Conservation (phyloP, 2,888 invertebrate genomes). For the Acleris laterana region DNA sequence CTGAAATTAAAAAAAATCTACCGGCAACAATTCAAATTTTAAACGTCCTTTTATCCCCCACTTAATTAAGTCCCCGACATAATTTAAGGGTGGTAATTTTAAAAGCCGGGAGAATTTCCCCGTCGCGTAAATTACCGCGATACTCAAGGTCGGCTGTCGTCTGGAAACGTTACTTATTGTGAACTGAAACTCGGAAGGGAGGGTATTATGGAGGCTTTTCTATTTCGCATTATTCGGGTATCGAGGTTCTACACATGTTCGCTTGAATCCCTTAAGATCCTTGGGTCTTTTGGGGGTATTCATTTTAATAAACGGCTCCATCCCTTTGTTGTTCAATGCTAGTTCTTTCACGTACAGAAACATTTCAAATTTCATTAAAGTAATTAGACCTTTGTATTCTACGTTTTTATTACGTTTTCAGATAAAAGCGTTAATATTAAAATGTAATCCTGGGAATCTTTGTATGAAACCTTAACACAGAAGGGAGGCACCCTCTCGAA, state of each 20-base stretch:
- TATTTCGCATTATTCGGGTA: slow-evolving; percentile 46
- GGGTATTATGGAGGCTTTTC: slow-evolving; percentile 15
- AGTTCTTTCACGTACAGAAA: background rate
- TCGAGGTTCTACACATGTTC: background rate
- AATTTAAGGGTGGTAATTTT: slow-evolving; percentile 53
- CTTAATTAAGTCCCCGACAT: slow-evolving; percentile 35
- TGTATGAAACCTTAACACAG: slow-evolving; percentile 16
- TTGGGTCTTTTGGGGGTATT: background rate
- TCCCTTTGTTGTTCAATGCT: background rate
- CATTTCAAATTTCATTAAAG: too few species aligned
- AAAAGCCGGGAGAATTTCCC: slow-evolving; percentile 46
- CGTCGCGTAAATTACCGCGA: slow-evolving; percentile 52
- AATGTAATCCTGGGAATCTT: slow-evolving; percentile 16
- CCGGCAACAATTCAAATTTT: slow-evolving; percentile 27
- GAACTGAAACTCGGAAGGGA: slow-evolving; percentile 7
- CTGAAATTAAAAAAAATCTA: slow-evolving; percentile 22
- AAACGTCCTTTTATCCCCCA: slow-evolving; percentile 30
- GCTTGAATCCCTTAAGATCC: background rate
- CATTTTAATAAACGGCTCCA: background rate
- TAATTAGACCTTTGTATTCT: too few species aligned
- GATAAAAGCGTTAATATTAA: slow-evolving; percentile 44
- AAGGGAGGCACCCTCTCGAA: slow-evolving; percentile 28
- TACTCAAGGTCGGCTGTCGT: slow-evolving; percentile 59
- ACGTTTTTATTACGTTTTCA: too few species aligned
- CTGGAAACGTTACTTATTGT: slow-evolving; percentile 22